Conservation (phyloP, 2,888 invertebrate genomes). For the Caenorhabditis sp. region DNA sequence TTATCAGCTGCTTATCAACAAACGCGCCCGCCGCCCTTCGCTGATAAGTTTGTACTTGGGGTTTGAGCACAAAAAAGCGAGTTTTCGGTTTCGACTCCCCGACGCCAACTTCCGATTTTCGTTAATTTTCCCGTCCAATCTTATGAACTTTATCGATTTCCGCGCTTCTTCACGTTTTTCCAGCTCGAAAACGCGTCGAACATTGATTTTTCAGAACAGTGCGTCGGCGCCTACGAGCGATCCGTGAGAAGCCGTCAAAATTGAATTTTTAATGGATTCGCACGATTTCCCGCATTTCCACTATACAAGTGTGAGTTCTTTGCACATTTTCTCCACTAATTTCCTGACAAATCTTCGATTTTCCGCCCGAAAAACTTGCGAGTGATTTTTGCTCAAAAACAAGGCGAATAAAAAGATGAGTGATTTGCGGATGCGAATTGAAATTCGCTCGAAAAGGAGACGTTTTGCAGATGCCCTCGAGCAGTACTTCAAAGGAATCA, state of each 20-base stretch:
- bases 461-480: conserved; percentile 48
- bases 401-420: not conserved
- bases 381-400: conserved; percentile 1
- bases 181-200: not conserved
- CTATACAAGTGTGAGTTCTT: conserved; percentile 44
- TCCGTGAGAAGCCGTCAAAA: conserved; percentile 28
- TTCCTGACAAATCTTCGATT: no score
- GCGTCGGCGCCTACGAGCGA: conserved; percentile 14
- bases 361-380: not conserved
- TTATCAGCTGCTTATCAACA: conserved; percentile 45
- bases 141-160: not conserved
- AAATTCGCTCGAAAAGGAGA: conserved; percentile 1
- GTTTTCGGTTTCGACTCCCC: not conserved
- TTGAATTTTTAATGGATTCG: conserved; percentile 43
- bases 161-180: no score
- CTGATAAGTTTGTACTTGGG: conserved; percentile 48
- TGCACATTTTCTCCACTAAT: not conserved
- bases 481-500: conserved; percentile 31
- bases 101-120: conserved; percentile 2
- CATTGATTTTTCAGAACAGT: not conserved
- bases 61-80: not conserved
- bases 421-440: not conserved
- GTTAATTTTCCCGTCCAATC: conserved; percentile 2
- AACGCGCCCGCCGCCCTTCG: conserved; percentile 27
- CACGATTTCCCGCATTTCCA: conserved; percentile 37